A percentile compares a stretch with the other conserved stretches of the same genome.
phyloP scores from a whole-genome alignment of 2,113 vertebrate species.

The Polyodon spathula region DNA sequence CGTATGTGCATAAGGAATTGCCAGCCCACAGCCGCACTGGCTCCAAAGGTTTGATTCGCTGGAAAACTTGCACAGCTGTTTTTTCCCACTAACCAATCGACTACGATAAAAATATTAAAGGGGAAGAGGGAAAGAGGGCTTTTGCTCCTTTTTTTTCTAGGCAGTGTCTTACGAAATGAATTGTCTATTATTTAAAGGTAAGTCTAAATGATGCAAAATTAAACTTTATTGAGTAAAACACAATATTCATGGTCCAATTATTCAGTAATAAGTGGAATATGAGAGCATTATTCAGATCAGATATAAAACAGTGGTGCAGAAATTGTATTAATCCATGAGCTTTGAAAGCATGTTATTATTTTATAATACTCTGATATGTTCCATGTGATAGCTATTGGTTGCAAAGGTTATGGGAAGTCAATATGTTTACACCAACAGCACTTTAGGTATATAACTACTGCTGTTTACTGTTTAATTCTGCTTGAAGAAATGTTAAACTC shows the following conservation, averaged over 20 bases:
- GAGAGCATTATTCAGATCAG: constrained; percentile 36
- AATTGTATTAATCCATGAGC: constrained; percentile 54
- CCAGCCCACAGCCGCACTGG: constrained; percentile 2
- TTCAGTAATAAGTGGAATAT: constrained; percentile 37
- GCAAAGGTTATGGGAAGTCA: constrained; percentile 43
- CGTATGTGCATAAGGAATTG: background rate
- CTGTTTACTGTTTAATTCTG: no score
- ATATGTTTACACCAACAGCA: constrained; percentile 30
- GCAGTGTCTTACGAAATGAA: background rate
- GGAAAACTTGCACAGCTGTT: background rate
- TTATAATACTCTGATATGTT: constrained; percentile 54
- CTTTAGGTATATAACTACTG: background rate
- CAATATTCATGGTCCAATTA: constrained; percentile 29
- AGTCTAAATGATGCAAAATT: constrained; percentile 25
- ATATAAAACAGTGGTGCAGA: constrained; percentile 44
- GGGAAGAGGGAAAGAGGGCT: background rate
- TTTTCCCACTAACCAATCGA: background rate
- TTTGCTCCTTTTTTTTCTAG: background rate
- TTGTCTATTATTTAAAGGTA: constrained; percentile 30
- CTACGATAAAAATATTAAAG: background rate
- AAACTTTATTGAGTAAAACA: no score
- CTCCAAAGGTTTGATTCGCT: background rate
- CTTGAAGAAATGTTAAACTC: no score
- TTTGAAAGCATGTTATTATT: constrained; percentile 45
- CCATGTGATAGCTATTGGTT: constrained; percentile 44